These are phyloP conservation scores for Sylvilagus bachmani DNA, from an alignment of 2,113 vertebrate species.

Conservation along the genomic window DNA sequence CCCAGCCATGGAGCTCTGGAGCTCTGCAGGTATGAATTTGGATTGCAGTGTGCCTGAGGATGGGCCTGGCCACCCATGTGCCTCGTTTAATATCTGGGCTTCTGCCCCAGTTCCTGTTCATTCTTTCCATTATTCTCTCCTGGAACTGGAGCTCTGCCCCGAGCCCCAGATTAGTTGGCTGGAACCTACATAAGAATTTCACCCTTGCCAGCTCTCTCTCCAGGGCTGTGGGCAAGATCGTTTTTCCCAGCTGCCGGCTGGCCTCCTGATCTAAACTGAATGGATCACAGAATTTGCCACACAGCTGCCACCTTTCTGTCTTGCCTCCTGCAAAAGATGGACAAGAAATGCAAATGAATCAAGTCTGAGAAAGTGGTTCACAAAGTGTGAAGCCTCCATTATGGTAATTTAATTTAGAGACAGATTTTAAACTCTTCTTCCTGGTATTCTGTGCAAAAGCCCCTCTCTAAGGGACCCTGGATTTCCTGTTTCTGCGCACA, in stretches of 20 bases:
- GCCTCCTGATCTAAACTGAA: background rate
- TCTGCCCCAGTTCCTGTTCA: background rate
- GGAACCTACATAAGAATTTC: background rate
- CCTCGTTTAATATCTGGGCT: background rate
- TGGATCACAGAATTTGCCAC: background rate
- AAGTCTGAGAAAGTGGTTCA: background rate
- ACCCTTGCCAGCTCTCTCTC: background rate
- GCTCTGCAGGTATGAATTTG: background rate
- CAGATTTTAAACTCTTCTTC: conserved; percentile 24
- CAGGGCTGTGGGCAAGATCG: background rate
- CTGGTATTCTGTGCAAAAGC: background rate
- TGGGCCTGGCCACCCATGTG: background rate
- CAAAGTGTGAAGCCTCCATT: background rate
- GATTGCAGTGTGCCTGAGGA: background rate
- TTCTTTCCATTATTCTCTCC: conserved; percentile 1
- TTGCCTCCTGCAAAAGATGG: background rate
- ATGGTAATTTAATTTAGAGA: background rate
- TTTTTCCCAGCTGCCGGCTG: background rate
- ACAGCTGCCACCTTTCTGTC: background rate
- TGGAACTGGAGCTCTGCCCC: conserved; percentile 46
- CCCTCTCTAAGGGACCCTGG: background rate
- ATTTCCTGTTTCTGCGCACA: background rate
- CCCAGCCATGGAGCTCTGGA: background rate
- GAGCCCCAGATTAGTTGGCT: conserved; percentile 36
- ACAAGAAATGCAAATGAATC: background rate